Evolutionary conservation across 2,888 invertebrate genomes (phyloP), one percentile per base, ranked within the genome.

Genomic region (Xanthorhoe spadicearia): DNA sequence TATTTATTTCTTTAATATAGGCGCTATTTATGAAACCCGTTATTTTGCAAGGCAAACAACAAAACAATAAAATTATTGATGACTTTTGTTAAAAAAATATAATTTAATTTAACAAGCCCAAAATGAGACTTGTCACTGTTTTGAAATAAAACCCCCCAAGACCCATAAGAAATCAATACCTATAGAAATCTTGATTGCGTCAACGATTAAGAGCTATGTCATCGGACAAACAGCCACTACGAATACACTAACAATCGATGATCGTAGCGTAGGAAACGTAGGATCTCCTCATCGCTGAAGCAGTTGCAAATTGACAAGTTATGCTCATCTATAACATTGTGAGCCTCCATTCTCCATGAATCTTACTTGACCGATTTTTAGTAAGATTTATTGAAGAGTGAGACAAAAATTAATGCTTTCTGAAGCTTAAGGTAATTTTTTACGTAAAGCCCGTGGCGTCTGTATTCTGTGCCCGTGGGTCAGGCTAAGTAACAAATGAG

Each of bases 341-440:
- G 65, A 51, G 18, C 54, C 35, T 61, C 51, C 59, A 61, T 56
- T 61, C 43, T 17, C 58, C 52, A 59, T 60, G 64, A 81, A 80
- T 77, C 74, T 76, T 72, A 73, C 77, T 80, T 75, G 79, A 78
- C 78, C 80, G 77, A 80, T 81, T 83, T 82, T 81, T 79, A 76
- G 74, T 61, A 78, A 80, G 80, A 86, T 83, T 82, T 83, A 85
- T 85, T 73, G 78, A 78, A 76, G 77, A 77, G 69, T 74, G 72
- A 61, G 72, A 69, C 76, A 74, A 77, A 78, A 84, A 85, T 83
- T 79, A 85, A 86, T 83, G 83, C 78, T 71, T 79, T 76, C 68
- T 72, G 77, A 76, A 80, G 83, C 80, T 81, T 78, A 79, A 70
- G 70, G 78, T 82, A 84, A 87, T 85, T 83, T 84, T 80, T 83